phyloP scores from a whole-genome alignment of 2,113 vertebrate genomes.

The Campylomormyrus tamandua region DNA sequence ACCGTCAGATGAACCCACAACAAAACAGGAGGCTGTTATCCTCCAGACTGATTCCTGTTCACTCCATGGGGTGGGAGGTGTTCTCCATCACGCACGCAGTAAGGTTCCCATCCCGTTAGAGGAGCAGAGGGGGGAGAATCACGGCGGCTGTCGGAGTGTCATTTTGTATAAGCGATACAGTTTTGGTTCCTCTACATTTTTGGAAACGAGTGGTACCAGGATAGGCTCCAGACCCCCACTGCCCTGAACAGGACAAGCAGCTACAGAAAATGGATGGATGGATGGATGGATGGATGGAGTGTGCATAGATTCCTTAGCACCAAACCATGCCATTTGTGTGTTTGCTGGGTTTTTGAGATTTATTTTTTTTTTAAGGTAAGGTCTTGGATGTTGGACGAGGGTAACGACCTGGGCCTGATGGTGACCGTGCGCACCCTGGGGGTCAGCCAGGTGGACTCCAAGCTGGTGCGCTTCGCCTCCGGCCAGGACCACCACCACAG shows the following conservation, averaged over 20 bases:
- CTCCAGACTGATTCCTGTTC: conserved; percentile 65
- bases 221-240: not conserved
- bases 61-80: conserved; percentile 78
- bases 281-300: not conserved
- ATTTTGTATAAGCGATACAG: not conserved
- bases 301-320: not conserved
- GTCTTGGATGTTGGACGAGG: conserved; percentile 66
- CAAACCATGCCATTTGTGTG: not conserved
- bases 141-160: not conserved
- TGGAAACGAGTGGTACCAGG: not conserved
- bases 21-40: conserved; percentile 67
- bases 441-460: conserved; percentile 47
- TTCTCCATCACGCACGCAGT: conserved; percentile 80
- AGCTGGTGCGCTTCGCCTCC: conserved; percentile 65
- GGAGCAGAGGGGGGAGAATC: not conserved
- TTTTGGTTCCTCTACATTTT: not conserved
- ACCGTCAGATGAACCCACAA: conserved; percentile 42
- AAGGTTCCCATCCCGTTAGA: conserved; percentile 39
- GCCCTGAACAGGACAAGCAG: not conserved
- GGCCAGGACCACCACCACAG: conserved; percentile 70
- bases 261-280: not conserved
- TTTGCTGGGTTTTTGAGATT: not conserved
- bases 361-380: conserved; percentile 59
- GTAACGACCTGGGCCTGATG: conserved; percentile 69
- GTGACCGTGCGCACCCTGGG: conserved; percentile 60